Evolutionary conservation across 2,888 invertebrate genomes (phyloP).

Genomic region (Aromia moschata): DNA sequence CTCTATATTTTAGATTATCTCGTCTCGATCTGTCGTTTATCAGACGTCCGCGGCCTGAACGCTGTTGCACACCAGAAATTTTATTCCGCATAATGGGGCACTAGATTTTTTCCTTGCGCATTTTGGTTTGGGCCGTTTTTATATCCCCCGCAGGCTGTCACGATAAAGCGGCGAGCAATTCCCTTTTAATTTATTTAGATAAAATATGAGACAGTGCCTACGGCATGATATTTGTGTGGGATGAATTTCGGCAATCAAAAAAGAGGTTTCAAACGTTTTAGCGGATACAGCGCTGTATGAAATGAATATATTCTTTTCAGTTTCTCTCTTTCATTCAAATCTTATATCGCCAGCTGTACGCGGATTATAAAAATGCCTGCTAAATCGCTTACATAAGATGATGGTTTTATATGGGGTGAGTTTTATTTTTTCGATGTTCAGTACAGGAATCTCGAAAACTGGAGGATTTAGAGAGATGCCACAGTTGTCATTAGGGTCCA

Average conservation of each 20-base stretch:
- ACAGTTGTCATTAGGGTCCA: no score
- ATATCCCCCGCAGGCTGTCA: slow-evolving; percentile 9
- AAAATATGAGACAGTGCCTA: slow-evolving; percentile 15
- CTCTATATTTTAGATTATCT: slow-evolving; percentile 17
- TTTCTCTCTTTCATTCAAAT: no score
- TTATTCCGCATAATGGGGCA: not conserved
- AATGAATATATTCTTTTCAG: no score
- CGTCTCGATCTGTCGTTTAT: slow-evolving; percentile 1
- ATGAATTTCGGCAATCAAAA: slow-evolving; percentile 7
- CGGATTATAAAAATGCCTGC: no score
- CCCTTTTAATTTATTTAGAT: slow-evolving; percentile 23
- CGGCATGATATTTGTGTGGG: slow-evolving; percentile 4
- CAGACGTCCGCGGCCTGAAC: not conserved
- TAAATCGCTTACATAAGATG: no score
- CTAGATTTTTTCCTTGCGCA: slow-evolving; percentile 1
- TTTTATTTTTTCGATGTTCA: no score
- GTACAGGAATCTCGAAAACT: no score
- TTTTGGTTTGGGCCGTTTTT: slow-evolving; percentile 14
- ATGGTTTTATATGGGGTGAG: no score
- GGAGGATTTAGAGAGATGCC: no score
- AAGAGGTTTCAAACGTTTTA: no score
- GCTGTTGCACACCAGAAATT: not conserved
- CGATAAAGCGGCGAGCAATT: slow-evolving; percentile 13
- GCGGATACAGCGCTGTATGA: no score
- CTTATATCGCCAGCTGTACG: no score